A percentile compares a stretch with the other conserved stretches of the same genome.
phyloP scores from a whole-genome alignment of 2,113 vertebrate species.

The Carassius auratus region DNA sequence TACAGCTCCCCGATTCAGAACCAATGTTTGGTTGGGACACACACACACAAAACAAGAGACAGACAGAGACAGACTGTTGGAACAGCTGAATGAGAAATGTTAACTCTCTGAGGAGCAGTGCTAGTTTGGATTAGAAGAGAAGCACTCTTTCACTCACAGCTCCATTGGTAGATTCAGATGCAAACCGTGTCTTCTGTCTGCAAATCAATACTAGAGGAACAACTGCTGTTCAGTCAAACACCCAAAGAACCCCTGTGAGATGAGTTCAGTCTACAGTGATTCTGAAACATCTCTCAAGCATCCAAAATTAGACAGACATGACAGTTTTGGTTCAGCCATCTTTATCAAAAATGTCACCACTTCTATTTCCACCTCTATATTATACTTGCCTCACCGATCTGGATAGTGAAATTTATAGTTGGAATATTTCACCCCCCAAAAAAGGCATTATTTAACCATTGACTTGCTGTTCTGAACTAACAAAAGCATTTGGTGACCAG shows the following conservation, averaged over 20 bases:
- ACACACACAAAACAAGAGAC: not conserved
- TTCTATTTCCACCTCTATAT: slow-evolving; percentile 3
- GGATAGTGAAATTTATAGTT: not conserved
- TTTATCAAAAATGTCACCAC: slow-evolving; percentile 13
- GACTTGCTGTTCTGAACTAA: not conserved
- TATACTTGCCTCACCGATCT: not conserved
- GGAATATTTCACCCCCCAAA: not conserved
- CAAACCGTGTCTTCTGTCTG: slow-evolving; percentile 37
- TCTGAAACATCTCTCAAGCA: slow-evolving; percentile 27
- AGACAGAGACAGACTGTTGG: slow-evolving; percentile 12
- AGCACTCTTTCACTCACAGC: slow-evolving; percentile 18
- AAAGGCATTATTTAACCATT: not conserved
- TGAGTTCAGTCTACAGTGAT: slow-evolving; percentile 17
- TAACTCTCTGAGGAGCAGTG: slow-evolving; percentile 25
- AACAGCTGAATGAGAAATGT: slow-evolving; percentile 29
- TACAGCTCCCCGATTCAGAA: not conserved
- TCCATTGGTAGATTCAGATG: slow-evolving; percentile 39
- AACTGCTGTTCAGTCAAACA: slow-evolving; percentile 39
- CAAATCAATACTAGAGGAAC: slow-evolving; percentile 37
- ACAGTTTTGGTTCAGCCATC: slow-evolving; percentile 25
- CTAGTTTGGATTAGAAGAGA: slow-evolving; percentile 41
- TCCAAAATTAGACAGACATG: slow-evolving; percentile 30
- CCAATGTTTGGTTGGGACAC: slow-evolving; percentile 1
- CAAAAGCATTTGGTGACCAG: not conserved
- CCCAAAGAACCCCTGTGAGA: slow-evolving; percentile 22